Percentiles rank a stretch among this genome's conserved stretches.
phyloP scores from a whole-genome alignment of 1,140 invertebrate genomes.

The Thaumetopoea pityocampa region DNA sequence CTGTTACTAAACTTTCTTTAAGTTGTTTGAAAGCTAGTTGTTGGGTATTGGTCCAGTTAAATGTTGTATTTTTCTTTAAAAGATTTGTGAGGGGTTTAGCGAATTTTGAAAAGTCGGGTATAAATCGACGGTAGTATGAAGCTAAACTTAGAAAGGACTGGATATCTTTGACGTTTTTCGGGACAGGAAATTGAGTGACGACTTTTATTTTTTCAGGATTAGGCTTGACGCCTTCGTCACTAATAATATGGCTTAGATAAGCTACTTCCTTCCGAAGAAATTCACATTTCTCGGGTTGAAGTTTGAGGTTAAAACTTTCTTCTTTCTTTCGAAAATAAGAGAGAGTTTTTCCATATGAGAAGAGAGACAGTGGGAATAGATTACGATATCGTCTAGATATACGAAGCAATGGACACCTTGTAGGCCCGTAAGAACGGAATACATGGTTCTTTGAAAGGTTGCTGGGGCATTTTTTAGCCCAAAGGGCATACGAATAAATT shows the following conservation, averaged over 20 bases:
- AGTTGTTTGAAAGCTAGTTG: constrained; percentile 33
- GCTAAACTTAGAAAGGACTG: constrained; percentile 40
- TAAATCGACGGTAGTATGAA: constrained; percentile 14
- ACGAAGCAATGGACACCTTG: constrained; percentile 29
- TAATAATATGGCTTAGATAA: constrained; percentile 56
- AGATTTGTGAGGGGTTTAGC: constrained; percentile 32
- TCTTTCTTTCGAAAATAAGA: constrained; percentile 4
- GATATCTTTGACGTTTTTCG: constrained; percentile 38
- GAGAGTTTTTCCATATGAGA: constrained; percentile 5
- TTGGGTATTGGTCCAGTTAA: constrained; percentile 24
- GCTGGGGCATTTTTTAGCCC: constrained; percentile 17
- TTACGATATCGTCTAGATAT: constrained; percentile 40
- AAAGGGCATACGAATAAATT: constrained; percentile 42
- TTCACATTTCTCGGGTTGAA: constrained; percentile 59
- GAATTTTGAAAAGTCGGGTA: constrained; percentile 14
- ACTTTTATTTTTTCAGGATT: constrained; percentile 47
- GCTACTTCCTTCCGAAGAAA: constrained; percentile 47
- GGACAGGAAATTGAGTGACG: constrained; percentile 40
- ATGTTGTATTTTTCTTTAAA: constrained; percentile 33
- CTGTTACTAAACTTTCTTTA: constrained; percentile 34
- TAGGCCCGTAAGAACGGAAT: constrained; percentile 13
- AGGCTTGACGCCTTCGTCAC: constrained; percentile 46
- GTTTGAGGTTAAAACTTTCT: constrained; percentile 41
- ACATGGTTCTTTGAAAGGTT: constrained; percentile 9
- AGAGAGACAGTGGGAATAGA: constrained; percentile 18